Conservation (phyloP, 30 jellyfish, hydroid and myxozoan species). For the Aurelia aurita region DNA sequence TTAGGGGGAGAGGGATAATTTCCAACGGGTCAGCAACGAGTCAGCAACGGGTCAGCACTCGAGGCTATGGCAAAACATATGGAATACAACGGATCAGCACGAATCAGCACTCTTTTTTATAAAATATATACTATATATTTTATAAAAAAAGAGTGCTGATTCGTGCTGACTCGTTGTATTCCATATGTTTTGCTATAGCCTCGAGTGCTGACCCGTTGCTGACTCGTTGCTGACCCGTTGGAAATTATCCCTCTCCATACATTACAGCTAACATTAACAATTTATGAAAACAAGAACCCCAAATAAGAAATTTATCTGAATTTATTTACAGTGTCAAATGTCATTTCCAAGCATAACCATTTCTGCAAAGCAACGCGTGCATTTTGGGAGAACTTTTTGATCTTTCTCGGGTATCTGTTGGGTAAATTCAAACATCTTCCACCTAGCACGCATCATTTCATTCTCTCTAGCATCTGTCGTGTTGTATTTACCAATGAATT, state of each 20-base stretch:
- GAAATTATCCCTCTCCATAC: no score
- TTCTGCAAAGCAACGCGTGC: slow-evolving; percentile 14
- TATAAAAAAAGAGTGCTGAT: no score
- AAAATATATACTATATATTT: no score
- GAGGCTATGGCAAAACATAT: no score
- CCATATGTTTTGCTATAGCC: no score
- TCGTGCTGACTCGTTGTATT: no score
- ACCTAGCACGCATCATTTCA: slow-evolving; percentile 4
- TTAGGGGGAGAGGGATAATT: background rate
- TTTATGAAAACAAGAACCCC: background rate
- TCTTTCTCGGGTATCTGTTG: slow-evolving; percentile 5
- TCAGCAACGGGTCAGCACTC: background rate
- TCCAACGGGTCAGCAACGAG: background rate
- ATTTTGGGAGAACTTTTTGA: background rate
- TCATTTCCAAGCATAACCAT: background rate
- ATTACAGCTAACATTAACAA: no score
- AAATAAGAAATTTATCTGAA: background rate
- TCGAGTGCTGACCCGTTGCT: no score
- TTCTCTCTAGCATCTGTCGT: background rate
- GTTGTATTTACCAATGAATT: background rate
- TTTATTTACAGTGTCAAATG: background rate
- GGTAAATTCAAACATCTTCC: slow-evolving; percentile 2
- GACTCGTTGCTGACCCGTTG: no score
- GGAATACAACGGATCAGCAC: background rate
- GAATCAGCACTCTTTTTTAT: background rate